Conservation (phyloP, 2,888 invertebrate species). For the Tanaodytes sp. region DNA sequence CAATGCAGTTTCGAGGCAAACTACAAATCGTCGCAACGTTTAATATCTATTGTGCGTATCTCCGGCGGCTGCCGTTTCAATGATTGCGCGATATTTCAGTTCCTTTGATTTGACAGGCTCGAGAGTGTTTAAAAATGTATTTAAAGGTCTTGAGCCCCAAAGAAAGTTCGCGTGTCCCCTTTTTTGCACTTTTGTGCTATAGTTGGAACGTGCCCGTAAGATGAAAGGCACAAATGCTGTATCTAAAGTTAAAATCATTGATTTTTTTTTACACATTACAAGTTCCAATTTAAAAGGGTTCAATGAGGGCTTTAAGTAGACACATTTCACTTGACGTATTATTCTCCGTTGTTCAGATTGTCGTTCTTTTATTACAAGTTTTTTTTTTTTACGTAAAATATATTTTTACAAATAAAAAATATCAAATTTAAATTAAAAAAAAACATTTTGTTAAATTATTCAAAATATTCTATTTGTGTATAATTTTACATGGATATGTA, state of each 20-base stretch:
- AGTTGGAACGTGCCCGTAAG: slow-evolving; percentile 27
- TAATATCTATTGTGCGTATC: slow-evolving; percentile 18
- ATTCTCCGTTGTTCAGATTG: too few species aligned
- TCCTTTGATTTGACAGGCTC: slow-evolving; percentile 23
- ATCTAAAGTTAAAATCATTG: slow-evolving; percentile 34
- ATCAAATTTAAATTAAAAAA: too few species aligned
- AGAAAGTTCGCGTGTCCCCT: slow-evolving; percentile 26
- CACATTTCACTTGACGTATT: too few species aligned
- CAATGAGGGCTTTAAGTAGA: too few species aligned
- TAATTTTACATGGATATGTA: neutral
- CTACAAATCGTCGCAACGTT: slow-evolving; percentile 7
- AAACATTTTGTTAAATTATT: too few species aligned
- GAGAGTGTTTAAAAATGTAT: slow-evolving; percentile 40
- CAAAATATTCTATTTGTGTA: too few species aligned
- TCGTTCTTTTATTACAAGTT: neutral
- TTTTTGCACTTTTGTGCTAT: slow-evolving; percentile 35
- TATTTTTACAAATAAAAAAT: too few species aligned
- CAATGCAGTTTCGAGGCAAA: slow-evolving; percentile 3
- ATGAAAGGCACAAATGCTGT: slow-evolving; percentile 28
- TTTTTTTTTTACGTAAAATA: too few species aligned
- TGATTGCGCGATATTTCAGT: slow-evolving; percentile 33
- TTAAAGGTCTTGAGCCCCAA: slow-evolving; percentile 23
- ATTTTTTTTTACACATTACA: neutral
- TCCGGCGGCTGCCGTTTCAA: slow-evolving; percentile 6
- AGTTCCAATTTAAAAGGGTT: too few species aligned